Evolutionary conservation across 2,113 vertebrate genomes (phyloP), one percentile per base, ranked within the genome.

Genomic region (Hystrix brachyura): DNA sequence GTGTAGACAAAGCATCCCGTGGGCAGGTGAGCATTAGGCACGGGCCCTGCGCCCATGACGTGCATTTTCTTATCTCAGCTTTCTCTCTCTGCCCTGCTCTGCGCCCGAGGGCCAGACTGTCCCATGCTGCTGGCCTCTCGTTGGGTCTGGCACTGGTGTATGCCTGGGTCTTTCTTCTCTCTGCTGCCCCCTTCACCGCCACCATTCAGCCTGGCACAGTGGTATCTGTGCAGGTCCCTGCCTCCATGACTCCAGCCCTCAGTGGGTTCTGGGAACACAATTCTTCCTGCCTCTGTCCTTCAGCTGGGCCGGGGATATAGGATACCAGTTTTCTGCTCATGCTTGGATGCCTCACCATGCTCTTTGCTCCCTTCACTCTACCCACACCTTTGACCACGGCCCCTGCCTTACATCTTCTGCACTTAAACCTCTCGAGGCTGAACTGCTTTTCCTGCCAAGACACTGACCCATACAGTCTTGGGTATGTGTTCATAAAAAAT

Each of bases 11-110:
- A 86, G 32, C 3, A 8, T 21, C n/a, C 38, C 4, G 13, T 5
- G 23, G 48, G 67, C 53, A 74, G 53, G 67, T 12, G 7, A 12
- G 10, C 4, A 13, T 29, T 3, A 9, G 18, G 19, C 2, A 12
- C 0, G 48, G 17, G 29, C 53, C 3, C 0, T 1, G 17, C 23
- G 18, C 32, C 43, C 57, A 2, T 3, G 19, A 19, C 19, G 34
- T 55, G 18, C 23, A 0, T 21, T 17, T 48, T 8, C 17, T 62
- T 18, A 76, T 34, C 85, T 53, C 17, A 6, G 7, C 2, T 10
- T 29, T 43, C 55, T 32, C 21, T n/a, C 27, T 29, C 64, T 59
- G 7, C 46, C 46, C 64, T 59, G 53, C 15, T 85, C 55, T 74
- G 5, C 1, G 32, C 29, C 13, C 25, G 5, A 29, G 9, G 46